Base-by-base conservation (phyloP, 92 coral and sea anemone genomes). In the Micromussa lordhowensis region DNA sequence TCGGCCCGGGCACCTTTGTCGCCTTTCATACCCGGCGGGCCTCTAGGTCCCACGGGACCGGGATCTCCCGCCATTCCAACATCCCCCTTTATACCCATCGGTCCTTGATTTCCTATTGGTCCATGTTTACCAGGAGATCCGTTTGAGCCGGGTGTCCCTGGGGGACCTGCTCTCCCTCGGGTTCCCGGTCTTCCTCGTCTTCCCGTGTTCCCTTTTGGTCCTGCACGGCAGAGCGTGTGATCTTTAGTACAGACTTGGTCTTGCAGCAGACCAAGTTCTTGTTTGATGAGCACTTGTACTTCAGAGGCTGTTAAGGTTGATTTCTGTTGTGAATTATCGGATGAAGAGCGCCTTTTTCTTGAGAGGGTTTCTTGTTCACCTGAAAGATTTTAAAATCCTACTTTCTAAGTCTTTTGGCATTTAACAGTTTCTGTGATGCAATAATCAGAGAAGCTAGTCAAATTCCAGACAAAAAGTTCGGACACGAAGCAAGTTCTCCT, bases 71-170 rank as follows among this genome's bases (percentile, higher is more conserved):
- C 79, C 8, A 73, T 7, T 36, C 95, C 95, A 18, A 57, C 75
- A 17, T 30, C 81, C 9, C 92, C 92, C 71, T 77, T 77, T 10
- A 79, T 82, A 1, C 95, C 95, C 31, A 21, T 58, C 17, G 82
- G 82, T 69, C 95, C 95, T 11, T 40, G 76, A 17, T 49, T 79
- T 30, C 95, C 95, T 75, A 26, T 59, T 24, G 92, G 88, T 38
- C 94, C 94, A 44, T 92, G 90, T 85, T 92, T 92, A 15, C 94
- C 94, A 17, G 90, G 84, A 29, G 92, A 82, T 31, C 95, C 95
- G 48, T 74, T 63, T 18, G 74, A 83, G 1, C 95, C 95, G 1
- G 57, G 59, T 82, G 75, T 81, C 63, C 95, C 95, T 49, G 80
- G 72, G 8, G 88, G 58, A 35, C 94, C 94, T 7, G 90, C 63